Evolutionary conservation across 2,797 vertebrate species (phyloP), one percentile per base, ranked within the genome.

Genomic region (Cirrhinus molitorella): DNA sequence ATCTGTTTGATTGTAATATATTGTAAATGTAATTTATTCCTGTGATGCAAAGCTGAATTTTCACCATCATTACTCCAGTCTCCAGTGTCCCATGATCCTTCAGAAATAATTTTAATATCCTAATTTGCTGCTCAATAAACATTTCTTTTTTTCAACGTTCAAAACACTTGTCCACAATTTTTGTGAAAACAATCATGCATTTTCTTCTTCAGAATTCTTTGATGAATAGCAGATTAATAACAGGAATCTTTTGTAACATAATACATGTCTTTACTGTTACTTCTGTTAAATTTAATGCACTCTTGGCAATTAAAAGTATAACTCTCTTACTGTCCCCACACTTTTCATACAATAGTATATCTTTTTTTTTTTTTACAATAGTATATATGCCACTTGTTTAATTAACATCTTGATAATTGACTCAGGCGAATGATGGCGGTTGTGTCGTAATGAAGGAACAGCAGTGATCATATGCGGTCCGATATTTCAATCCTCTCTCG

Each of bases 381-480:
- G 23, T 25, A 13, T 17, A 13, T 28, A 31, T 34, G 25, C 14
- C 53, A 47, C 53, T 71, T 59, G 51, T 43, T 28, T 9, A 70
- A 55, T 70, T 14, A 23, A 57, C 1, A 3, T 47, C 53, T 57
- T 31, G 47, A 61, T 47, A 72, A 72, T 17, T 72, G 71, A 63
- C 28, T 21, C 61, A n/a, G 49, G 57, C 28, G 7, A 28, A 57
- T 6, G 55, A 63, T 73, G 70, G 6, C 19, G 31, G 14, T 73
- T 65, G 25, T 31, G 53, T 8, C 28, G 51, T 73, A 51, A 73
- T 63, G 14, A 63, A 37, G n/a, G 43, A 81, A 47, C 61, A 85
- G 71, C 28, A 70, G 72, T 59, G 55, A 49, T 34, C 47, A n/a
- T 65, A 65, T 65, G 61, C 28, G 19, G 61, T 65, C 61, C 0